A percentile compares a stretch with the other conserved stretches of the same genome.
These are phyloP conservation scores for Alexandromys oeconomus DNA, from an alignment of 2,797 vertebrate genomes.

Conservation along the genomic window DNA sequence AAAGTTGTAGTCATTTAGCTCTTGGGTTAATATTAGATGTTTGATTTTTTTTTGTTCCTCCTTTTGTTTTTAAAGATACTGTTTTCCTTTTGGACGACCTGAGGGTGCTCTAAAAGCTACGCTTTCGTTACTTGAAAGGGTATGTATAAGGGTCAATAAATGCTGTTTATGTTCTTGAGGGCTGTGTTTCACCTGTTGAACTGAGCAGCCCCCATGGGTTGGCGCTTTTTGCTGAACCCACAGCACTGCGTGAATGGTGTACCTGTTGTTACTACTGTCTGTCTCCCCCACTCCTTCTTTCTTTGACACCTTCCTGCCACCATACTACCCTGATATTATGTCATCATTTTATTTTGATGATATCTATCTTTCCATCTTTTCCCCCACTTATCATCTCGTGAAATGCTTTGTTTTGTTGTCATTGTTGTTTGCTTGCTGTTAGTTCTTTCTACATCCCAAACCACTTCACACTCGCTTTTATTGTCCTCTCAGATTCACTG, in stretches of 20 bases:
- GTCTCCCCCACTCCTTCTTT: neutral
- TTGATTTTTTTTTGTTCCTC: constrained; percentile 32
- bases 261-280: neutral
- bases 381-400: neutral
- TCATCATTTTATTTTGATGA: neutral
- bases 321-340: neutral
- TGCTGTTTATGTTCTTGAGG: neutral
- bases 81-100: constrained; percentile 98
- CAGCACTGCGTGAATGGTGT: neutral
- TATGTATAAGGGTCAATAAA: constrained; percentile 85
- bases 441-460: neutral
- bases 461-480: neutral
- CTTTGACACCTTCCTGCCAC: neutral
- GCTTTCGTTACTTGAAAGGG: constrained; percentile 97
- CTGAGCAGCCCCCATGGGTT: neutral
- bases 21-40: neutral
- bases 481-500: neutral
- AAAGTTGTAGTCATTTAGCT: neutral
- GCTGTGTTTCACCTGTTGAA: neutral
- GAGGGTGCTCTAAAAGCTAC: constrained; percentile 99
- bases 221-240: neutral
- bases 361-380: neutral
- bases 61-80: constrained; percentile 91
- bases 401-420: neutral
- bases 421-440: neutral